These are phyloP conservation scores for Spinibarbus caldwelli DNA, from an alignment of 2,797 vertebrate genomes.

Conservation along the genomic window DNA sequence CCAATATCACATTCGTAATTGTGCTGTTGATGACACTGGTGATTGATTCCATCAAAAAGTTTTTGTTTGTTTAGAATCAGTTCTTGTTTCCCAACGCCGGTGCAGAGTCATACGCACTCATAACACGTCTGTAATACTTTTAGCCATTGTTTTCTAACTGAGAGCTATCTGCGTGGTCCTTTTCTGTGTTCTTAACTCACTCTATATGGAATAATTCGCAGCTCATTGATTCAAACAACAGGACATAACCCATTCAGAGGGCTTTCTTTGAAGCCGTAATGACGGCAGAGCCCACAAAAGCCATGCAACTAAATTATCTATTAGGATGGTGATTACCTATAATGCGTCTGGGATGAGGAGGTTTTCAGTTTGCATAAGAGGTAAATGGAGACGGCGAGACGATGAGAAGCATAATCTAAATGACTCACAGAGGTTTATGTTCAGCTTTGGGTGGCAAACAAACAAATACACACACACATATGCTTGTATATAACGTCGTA, in stretches of 20 bases:
- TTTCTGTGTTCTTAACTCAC: conserved; percentile 53
- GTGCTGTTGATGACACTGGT: neutral
- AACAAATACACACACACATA: conserved; percentile 9
- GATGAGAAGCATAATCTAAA: conserved; percentile 47
- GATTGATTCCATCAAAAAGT: neutral
- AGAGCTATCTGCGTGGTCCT: conserved; percentile 34
- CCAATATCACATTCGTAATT: neutral
- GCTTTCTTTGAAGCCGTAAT: conserved; percentile 50
- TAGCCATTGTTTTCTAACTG: conserved; percentile 12
- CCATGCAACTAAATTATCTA: conserved; percentile 54
- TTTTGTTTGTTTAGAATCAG: neutral
- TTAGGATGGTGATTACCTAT: conserved; percentile 55
- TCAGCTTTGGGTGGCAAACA: conserved; percentile 22
- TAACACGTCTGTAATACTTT: conserved; percentile 12
- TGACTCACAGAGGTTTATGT: conserved; percentile 18
- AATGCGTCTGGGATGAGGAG: conserved; percentile 52
- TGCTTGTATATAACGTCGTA: neutral
- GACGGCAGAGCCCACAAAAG: conserved; percentile 54
- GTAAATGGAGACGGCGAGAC: conserved; percentile 40
- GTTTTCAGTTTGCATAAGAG: conserved; percentile 10
- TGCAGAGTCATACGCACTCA: conserved; percentile 23
- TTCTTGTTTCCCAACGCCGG: neutral
- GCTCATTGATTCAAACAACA: conserved; percentile 61
- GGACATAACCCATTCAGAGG: conserved; percentile 53
- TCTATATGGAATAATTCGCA: conserved; percentile 56